Conservation (phyloP, 2,797 vertebrate species). For the Crenichthys baileyi region DNA sequence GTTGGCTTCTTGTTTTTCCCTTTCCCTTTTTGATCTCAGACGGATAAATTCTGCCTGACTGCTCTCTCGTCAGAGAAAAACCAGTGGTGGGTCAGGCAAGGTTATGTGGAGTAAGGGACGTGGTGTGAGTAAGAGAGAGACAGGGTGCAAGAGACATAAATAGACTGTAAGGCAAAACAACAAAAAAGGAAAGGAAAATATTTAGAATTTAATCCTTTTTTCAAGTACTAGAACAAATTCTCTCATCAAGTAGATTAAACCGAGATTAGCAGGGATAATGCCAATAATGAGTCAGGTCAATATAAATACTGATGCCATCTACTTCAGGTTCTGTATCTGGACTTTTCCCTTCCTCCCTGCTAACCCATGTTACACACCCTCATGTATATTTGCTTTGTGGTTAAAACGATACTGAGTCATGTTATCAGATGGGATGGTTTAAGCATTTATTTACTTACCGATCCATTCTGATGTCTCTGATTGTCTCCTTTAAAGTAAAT, state of each 20-base stretch:
- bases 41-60: constrained; percentile 78
- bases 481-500: constrained; percentile 67
- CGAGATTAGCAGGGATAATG: constrained; percentile 61
- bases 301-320: constrained; percentile 38
- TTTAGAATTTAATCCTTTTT: constrained; percentile 35
- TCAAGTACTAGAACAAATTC: constrained; percentile 43
- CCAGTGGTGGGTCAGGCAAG: constrained; percentile 63
- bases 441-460: constrained; percentile 56
- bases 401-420: constrained; percentile 60
- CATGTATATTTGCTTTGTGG: constrained; percentile 67
- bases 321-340: constrained; percentile 41
- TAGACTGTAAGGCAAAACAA: neutral
- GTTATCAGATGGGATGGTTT: constrained; percentile 46
- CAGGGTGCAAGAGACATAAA: constrained; percentile 13
- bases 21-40: constrained; percentile 73
- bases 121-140: constrained; percentile 13
- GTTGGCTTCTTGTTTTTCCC: constrained; percentile 37
- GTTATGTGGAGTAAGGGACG: constrained; percentile 54
- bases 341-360: constrained; percentile 22
- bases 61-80: constrained; percentile 61
- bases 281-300: constrained; percentile 41
- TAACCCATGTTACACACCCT: constrained; percentile 30
- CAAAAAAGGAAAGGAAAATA: neutral
- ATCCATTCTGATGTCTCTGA: constrained; percentile 45
- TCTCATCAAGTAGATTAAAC: constrained; percentile 54